Percentiles rank a stretch among this genome's conserved stretches.
These are phyloP conservation scores for Scotopteryx bipunctaria DNA, from an alignment of 2,888 invertebrate genomes.

Conservation along the genomic window DNA sequence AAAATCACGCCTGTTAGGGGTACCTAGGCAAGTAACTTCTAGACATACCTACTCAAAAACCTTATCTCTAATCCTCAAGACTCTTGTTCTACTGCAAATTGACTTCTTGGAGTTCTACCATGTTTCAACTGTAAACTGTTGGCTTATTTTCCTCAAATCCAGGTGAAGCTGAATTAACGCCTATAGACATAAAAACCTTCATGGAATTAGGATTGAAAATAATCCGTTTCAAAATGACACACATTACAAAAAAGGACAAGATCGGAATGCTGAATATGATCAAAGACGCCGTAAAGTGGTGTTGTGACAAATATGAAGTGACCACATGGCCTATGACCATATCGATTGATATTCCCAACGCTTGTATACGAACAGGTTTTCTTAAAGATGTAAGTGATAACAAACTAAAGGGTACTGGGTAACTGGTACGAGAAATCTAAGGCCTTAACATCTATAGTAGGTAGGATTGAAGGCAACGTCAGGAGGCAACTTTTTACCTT, in stretches of 20 bases:
- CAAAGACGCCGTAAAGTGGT: slow-evolving; percentile 40
- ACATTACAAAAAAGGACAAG: slow-evolving; percentile 41
- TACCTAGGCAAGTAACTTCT: too few relatives aligned
- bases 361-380: slow-evolving; percentile 52
- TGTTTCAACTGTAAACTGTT: too few relatives aligned
- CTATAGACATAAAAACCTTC: slow-evolving; percentile 47
- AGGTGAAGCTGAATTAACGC: slow-evolving; percentile 43
- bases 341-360: slow-evolving; percentile 54
- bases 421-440: too few relatives aligned
- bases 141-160: slow-evolving; percentile 6
- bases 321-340: slow-evolving; percentile 54
- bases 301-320: slow-evolving; percentile 51
- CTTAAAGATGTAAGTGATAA: slow-evolving; percentile 39
- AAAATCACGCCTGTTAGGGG: too few relatives aligned
- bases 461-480: too few relatives aligned
- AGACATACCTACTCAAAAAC: too few relatives aligned
- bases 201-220: slow-evolving; percentile 50
- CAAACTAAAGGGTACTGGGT: too few relatives aligned
- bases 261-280: slow-evolving; percentile 37
- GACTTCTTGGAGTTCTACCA: too few relatives aligned
- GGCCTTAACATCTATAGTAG: too few relatives aligned
- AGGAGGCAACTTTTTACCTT: too few relatives aligned
- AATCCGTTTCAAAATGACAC: slow-evolving; percentile 48
- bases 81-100: too few relatives aligned
- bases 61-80: too few relatives aligned